Evolutionary conservation across 1,140 invertebrate species (phyloP), one percentile per base, ranked within the genome.

Genomic region (Drosophila ficusphila): DNA sequence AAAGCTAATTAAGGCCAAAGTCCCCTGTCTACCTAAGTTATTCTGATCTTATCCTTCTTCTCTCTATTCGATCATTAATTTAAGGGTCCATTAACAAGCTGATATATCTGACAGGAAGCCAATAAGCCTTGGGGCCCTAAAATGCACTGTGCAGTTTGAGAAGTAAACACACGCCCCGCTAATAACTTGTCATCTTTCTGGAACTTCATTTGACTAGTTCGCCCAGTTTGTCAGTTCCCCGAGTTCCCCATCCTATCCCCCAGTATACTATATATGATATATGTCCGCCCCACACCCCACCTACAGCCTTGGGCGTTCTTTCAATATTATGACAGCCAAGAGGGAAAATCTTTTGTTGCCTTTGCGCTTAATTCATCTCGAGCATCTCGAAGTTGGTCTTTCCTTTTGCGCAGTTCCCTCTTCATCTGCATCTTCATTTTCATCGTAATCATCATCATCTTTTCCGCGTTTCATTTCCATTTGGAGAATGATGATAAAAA

Each of bases 141-240:
- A 21, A 16, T 18, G 38, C 38, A 64, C 8, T 16, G 29, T 29
- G 19, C 2, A 16, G 31, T 25, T 31, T 9, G 39, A 44, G 60
- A 16, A 36, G 48, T 41, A 60, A 47, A 31, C 70, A 48, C 67
- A 76, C 57, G 67, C 51, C 57, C 19, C 34, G 61, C 72, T 73
- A 81, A 85, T 86, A 85, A 88, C 76, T 85, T 88, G 82, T 85
- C 82, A 65, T 76, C 72, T 85, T 68, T 49, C 34, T 38, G 31
- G 48, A 72, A 67, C 42, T 69, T 21, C 46, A 57, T 47, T n/a
- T n/a, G 53, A 44, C 60, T 64, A 44, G 62, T 67, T 65, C 23
- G 42, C 39, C 14, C 29, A 57, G 44, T 57, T 31, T 33, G 42
- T 49, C 5, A 4, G 38, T 12, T 29, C 18, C 21, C 12, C 5